Evolutionary conservation across 2,888 invertebrate genomes (phyloP).

Genomic region (Venustoraphidia nigricollis): DNA sequence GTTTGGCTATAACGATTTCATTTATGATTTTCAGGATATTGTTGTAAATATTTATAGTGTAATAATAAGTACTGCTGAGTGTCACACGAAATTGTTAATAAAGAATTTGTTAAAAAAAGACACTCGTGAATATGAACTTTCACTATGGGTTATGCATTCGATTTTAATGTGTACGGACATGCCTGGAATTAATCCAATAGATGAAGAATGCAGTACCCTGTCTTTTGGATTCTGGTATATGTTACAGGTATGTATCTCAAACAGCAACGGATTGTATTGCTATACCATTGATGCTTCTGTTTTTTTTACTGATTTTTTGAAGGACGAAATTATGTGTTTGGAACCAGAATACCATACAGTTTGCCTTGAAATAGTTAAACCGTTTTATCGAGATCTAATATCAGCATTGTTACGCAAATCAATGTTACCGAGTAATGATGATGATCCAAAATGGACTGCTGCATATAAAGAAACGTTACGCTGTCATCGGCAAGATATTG

Average conservation of each 20-base stretch:
- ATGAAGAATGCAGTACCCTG: slow-evolving; percentile 74
- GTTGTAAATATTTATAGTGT: slow-evolving; percentile 49
- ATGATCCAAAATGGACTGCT: slow-evolving; percentile 41
- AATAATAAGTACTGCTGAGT: slow-evolving; percentile 54
- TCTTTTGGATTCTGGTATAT: slow-evolving; percentile 87
- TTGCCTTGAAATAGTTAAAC: slow-evolving; percentile 44
- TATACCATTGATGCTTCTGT: no score
- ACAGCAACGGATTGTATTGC: neutral
- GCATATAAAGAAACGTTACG: slow-evolving; percentile 78
- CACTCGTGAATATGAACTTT: slow-evolving; percentile 34
- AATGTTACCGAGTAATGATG: slow-evolving; percentile 44
- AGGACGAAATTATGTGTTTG: slow-evolving; percentile 47
- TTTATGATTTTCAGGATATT: slow-evolving; percentile 41
- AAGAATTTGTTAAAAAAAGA: slow-evolving; percentile 32
- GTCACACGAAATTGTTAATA: slow-evolving; percentile 43
- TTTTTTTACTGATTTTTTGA: slow-evolving; percentile 10
- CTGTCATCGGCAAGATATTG: slow-evolving; percentile 75
- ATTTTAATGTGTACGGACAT: slow-evolving; percentile 66
- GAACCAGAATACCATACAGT: slow-evolving; percentile 29
- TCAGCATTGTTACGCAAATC: slow-evolving; percentile 65
- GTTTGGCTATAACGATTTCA: neutral
- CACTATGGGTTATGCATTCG: slow-evolving; percentile 49
- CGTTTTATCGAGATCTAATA: slow-evolving; percentile 65
- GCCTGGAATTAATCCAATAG: slow-evolving; percentile 72
- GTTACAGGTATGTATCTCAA: slow-evolving; percentile 47